Evolutionary conservation across 2,113 vertebrate genomes (phyloP), one percentile per base, ranked within the genome.

Genomic region (Dendrocopos noguchii): DNA sequence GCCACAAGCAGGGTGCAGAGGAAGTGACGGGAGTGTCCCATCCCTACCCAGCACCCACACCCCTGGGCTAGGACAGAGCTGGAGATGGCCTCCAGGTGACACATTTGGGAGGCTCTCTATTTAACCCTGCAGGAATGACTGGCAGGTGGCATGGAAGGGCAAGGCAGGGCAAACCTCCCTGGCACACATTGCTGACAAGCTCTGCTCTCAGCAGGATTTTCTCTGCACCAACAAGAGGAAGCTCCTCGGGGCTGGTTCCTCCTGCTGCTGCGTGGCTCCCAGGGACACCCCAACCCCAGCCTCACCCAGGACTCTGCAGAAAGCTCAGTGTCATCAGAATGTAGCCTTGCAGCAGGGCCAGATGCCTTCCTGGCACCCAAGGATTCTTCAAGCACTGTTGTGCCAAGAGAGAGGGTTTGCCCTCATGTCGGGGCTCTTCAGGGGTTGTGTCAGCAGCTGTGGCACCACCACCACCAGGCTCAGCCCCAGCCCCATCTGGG

Each of bases 261-360:
- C 13, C 31, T 70, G 46, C 15, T 2, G 2, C 31, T 52, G 33
- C 0, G 0, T 12, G 39, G 55, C 20, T 57, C 6, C 14, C 1
- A 2, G 52, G 60, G 46, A 22, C 11, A 17, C 10, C 39, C 19
- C 1, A 0, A 7, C 61, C 31, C 14, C 82, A 75, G 39, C 61
- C 31, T 56, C 17, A 2, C n/a, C 52, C 0, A 0, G 18, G 10
- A 20, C 25, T n/a, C 64, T 18, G 24, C 44, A 65, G 21, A 28
- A 22, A 36, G 4, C 8, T 25, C 55, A 34, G 6, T 8, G 16
- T 9, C 53, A 9, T 2, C 34, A 59, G 57, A 79, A 5, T 0
- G 1, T 4, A 3, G 34, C 1, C 8, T 24, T 2, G 7, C 72
- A 64, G 53, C 20, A 20, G 61, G 56, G 29, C 25, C 2, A 2